Evolutionary conservation across 2,113 vertebrate species (phyloP), one percentile per base, ranked within the genome.

Genomic region (Ibidorhyncha struthersii): DNA sequence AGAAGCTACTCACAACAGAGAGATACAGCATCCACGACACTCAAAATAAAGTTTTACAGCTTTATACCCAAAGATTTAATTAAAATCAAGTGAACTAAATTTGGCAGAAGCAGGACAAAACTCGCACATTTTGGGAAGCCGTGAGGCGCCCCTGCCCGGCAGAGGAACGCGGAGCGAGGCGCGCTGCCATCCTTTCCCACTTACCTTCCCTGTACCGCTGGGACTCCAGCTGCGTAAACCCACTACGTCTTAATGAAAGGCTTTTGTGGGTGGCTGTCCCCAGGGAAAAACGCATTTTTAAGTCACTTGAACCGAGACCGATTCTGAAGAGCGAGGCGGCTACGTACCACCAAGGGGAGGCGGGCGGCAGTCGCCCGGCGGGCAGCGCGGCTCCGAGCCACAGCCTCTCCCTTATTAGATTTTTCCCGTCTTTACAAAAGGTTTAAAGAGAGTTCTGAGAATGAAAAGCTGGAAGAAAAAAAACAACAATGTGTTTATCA

Each of bases 301-400:
- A 86, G 82, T 32, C 45, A 27, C 59, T 56, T 77, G 49, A 89
- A 72, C 30, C 0, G 0, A 6, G 72, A 21, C 11, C 21, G 59
- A 70, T 45, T 66, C 25, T 7, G 67, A 63, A 77, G 67, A 12
- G 41, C 78, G 58, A 61, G 23, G 17, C 59, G 70, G 49, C 3
- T 38, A 10, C 70, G 50, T 2, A 8, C 3, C 40, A 41, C n/a
- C 55, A 7, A 63, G 59, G 74, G 22, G 66, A 94, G 66, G 93
- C 43, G 74, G 36, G 4, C 10, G 0, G 29, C 6, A 6, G 29
- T 9, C 0, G 1, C 43, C 41, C 34, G 3, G 22, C 49, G 23
- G 49, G 49, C 49, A 50, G 49, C 49, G 49, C 49, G 22, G 69
- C 80, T 50, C 82, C 0, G 3, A 79, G 36, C 62, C 86, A 32